These are phyloP conservation scores for Kradibia gibbosae DNA, from an alignment of 1,140 invertebrate species.

Conservation along the genomic window DNA sequence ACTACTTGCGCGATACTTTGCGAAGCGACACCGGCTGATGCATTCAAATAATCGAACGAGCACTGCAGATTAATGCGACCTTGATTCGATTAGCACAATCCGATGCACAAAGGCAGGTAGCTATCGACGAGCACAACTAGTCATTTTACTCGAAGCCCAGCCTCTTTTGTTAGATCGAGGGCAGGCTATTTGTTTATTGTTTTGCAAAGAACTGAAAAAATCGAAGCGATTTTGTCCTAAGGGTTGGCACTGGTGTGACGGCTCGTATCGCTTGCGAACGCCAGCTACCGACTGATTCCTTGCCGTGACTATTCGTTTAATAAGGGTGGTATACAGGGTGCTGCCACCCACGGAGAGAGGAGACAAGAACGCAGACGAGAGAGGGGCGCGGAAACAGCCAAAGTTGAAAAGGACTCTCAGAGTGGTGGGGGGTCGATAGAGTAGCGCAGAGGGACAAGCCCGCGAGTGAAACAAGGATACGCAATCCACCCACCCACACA, in stretches of 20 bases:
- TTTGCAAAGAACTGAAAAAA: too few species aligned
- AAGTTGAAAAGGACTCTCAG: not conserved
- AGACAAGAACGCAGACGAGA: constrained; percentile 10
- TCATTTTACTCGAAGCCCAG: too few species aligned
- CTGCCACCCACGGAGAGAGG: constrained; percentile 15
- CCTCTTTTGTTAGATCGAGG: too few species aligned
- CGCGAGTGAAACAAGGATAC: not conserved
- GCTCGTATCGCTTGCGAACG: constrained; percentile 6
- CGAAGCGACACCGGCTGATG: not conserved
- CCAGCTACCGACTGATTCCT: constrained; percentile 56
- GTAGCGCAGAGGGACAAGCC: not conserved
- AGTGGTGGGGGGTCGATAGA: not conserved
- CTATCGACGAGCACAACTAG: too few species aligned
- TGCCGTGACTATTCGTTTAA: constrained; percentile 54
- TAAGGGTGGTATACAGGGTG: constrained; percentile 45
- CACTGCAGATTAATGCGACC: not conserved
- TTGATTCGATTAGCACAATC: not conserved
- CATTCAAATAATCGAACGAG: not conserved
- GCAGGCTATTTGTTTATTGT: too few species aligned
- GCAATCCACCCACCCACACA: too few species aligned
- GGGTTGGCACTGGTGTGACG: too few species aligned
- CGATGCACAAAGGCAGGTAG: too few species aligned
- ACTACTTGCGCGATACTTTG: not conserved
- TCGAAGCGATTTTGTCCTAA: too few species aligned
- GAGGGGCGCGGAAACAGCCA: not conserved